These are phyloP conservation scores for Poeciliopsis retropinna DNA, from an alignment of 2,113 vertebrate genomes.

Conservation along the genomic window DNA sequence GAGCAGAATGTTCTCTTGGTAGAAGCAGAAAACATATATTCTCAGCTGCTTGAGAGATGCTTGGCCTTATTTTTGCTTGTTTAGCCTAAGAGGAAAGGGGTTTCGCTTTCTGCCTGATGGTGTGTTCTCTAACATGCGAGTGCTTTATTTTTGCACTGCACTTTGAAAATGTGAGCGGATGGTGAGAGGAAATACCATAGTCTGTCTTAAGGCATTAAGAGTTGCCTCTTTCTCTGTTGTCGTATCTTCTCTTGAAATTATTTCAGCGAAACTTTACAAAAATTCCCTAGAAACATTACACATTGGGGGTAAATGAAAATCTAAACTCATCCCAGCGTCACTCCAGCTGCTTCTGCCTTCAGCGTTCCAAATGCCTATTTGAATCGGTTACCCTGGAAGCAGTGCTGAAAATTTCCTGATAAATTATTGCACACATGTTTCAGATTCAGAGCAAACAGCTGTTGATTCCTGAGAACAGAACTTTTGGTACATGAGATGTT, in stretches of 20 bases:
- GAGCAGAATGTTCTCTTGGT: slow-evolving; percentile 22
- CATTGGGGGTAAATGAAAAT: neutral
- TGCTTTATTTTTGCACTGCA: neutral
- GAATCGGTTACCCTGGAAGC: neutral
- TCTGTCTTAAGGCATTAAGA: neutral
- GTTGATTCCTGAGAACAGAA: neutral
- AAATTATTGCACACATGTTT: neutral
- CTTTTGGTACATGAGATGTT: neutral
- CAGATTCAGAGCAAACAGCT: neutral
- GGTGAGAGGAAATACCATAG: neutral
- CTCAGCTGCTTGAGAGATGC: slow-evolving; percentile 17
- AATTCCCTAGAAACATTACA: neutral
- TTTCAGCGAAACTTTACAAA: neutral
- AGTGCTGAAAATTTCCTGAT: neutral
- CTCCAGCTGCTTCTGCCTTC: neutral
- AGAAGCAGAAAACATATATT: neutral
- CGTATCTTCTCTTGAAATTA: neutral
- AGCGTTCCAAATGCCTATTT: neutral
- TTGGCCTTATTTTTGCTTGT: slow-evolving; percentile 22
- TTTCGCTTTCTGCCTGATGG: neutral
- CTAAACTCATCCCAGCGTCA: neutral
- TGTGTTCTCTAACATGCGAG: neutral
- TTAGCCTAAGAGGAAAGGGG: neutral
- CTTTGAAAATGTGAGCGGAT: neutral
- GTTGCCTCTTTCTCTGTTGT: neutral